Evolutionary conservation across 2,797 vertebrate species (phyloP).

Genomic region (Sebastes elongatus): DNA sequence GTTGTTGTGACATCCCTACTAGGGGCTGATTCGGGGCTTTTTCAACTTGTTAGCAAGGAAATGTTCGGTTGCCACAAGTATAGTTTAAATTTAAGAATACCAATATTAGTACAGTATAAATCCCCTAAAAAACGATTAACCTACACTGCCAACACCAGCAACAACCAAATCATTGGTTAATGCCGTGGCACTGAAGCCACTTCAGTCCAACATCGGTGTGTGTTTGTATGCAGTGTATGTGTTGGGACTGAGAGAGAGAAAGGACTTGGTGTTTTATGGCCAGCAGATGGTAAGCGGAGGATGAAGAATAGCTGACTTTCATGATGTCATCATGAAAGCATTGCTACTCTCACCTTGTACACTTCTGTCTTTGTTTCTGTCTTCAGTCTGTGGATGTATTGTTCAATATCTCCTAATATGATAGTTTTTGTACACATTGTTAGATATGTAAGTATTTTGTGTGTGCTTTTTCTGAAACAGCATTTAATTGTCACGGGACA

Average conservation of each 20-base stretch:
- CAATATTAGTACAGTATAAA: background rate
- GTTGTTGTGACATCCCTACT: too few relatives aligned
- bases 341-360: background rate
- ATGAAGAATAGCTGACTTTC: constrained; percentile 43
- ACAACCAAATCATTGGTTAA: background rate
- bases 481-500: background rate
- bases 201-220: background rate
- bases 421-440: background rate
- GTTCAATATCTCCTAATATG: background rate
- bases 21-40: background rate
- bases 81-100: background rate
- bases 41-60: background rate
- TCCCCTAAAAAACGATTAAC: background rate
- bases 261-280: constrained; percentile 22
- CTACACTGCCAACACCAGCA: background rate
- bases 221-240: background rate
- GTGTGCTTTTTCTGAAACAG: background rate
- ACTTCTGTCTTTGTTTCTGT: background rate
- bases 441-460: background rate
- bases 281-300: constrained; percentile 43
- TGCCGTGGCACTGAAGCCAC: background rate
- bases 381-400: background rate
- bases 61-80: background rate
- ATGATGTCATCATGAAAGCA: constrained; percentile 27
- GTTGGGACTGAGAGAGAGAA: background rate